A percentile compares a stretch with the other conserved stretches of the same genome.
Evolutionary conservation across 2,888 invertebrate species (phyloP).

Genomic region (Synergus laeviventris): DNA sequence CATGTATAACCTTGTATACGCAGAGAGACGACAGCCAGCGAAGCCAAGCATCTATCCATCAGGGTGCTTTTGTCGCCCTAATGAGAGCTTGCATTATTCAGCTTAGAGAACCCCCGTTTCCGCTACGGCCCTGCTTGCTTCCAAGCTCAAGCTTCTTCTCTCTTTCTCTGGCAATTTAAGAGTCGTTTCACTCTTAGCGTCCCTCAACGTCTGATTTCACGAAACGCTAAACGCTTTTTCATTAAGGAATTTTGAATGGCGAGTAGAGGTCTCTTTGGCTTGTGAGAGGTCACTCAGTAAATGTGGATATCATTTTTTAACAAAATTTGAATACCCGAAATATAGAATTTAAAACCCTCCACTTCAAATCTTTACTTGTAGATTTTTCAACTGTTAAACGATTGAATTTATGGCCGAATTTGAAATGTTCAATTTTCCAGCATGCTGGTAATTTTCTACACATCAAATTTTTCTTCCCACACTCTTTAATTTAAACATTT

Average conservation of each 20-base stretch:
- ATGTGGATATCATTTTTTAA: background rate
- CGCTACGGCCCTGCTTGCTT: constrained; percentile 41
- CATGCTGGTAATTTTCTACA: too few species aligned
- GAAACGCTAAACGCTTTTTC: constrained; percentile 51
- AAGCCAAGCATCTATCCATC: constrained; percentile 74
- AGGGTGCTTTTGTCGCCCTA: constrained; percentile 77
- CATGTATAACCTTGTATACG: constrained; percentile 47
- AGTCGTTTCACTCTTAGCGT: constrained; percentile 52
- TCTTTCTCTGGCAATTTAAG: constrained; percentile 49
- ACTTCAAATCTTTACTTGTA: background rate
- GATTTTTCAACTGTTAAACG: background rate
- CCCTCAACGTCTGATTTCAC: constrained; percentile 53
- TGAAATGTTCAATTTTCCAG: too few species aligned
- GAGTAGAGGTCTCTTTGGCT: background rate
- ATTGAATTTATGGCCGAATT: too few species aligned
- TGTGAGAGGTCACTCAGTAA: background rate
- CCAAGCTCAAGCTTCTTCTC: constrained; percentile 42
- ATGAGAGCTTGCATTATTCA: constrained; percentile 76
- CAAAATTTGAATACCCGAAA: background rate
- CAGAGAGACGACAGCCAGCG: constrained; percentile 53
- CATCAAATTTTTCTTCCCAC: background rate
- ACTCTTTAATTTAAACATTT: background rate
- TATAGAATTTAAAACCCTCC: background rate
- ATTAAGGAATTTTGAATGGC: constrained; percentile 34
- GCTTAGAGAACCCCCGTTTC: constrained; percentile 61